Evolutionary conservation across 1,140 invertebrate genomes (phyloP).

Genomic region (Pseudomyrmex pallidus): DNA sequence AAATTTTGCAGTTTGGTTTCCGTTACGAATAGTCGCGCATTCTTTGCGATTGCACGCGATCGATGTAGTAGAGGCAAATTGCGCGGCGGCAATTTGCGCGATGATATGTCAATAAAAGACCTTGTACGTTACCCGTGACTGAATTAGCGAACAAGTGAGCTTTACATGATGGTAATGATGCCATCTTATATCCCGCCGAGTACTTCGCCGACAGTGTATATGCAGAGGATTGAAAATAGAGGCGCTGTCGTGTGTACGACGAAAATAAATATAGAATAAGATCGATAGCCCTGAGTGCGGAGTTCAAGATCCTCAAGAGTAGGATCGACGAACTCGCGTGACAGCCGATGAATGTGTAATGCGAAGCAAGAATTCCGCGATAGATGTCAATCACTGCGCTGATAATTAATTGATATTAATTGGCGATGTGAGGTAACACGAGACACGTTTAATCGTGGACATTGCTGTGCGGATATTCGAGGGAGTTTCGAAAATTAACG

Average conservation of each 20-base stretch:
- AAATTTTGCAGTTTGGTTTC: slow-evolving; percentile 28
- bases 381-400: slow-evolving; percentile 37
- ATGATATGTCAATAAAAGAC: slow-evolving; percentile 28
- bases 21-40: neutral
- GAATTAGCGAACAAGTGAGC: slow-evolving; percentile 40
- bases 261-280: slow-evolving; percentile 31
- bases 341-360: slow-evolving; percentile 51
- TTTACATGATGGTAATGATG: slow-evolving; percentile 48
- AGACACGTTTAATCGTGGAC: slow-evolving; percentile 1
- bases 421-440: neutral
- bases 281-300: slow-evolving; percentile 43
- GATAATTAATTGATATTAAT: slow-evolving; percentile 48
- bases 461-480: slow-evolving; percentile 34
- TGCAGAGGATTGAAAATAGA: slow-evolving; percentile 42
- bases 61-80: neutral
- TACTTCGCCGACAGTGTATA: slow-evolving; percentile 30
- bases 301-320: slow-evolving; percentile 55
- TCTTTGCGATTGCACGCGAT: slow-evolving; percentile 23
- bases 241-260: neutral
- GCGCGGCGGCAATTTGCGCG: slow-evolving; percentile 19
- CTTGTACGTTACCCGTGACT: slow-evolving; percentile 7
- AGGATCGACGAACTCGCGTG: slow-evolving; percentile 59
- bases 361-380: neutral
- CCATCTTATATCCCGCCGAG: slow-evolving; percentile 14
- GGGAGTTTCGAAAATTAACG: slow-evolving; percentile 17